Evolutionary conservation across 1,140 invertebrate species (phyloP).

Genomic region (Heliconius congener): DNA sequence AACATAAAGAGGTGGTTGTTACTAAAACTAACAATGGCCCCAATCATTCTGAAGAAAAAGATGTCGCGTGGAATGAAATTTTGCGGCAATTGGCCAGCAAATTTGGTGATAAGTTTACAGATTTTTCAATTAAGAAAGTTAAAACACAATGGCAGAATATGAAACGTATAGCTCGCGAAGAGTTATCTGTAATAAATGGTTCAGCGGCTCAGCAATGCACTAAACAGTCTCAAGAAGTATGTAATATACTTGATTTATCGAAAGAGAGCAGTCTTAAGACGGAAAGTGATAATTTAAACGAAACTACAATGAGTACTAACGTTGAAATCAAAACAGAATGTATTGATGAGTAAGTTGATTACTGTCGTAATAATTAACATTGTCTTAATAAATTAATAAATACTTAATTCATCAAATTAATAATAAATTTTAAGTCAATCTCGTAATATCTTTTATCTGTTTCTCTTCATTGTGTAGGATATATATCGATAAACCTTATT

Average conservation of each 20-base stretch:
- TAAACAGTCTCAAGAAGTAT: slow-evolving; percentile 66
- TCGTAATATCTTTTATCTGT: too few species aligned
- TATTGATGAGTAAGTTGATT: slow-evolving; percentile 69
- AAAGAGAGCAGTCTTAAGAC: slow-evolving; percentile 58
- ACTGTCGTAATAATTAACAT: not conserved
- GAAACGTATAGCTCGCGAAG: slow-evolving; percentile 75
- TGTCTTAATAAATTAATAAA: too few species aligned
- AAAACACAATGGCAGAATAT: slow-evolving; percentile 79
- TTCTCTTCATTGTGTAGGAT: too few species aligned
- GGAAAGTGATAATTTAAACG: slow-evolving; percentile 47
- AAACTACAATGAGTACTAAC: slow-evolving; percentile 56
- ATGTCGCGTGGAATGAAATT: slow-evolving; percentile 76
- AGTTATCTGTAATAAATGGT: slow-evolving; percentile 62
- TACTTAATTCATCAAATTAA: too few species aligned
- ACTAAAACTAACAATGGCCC: slow-evolving; percentile 68
- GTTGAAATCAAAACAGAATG: slow-evolving; percentile 72
- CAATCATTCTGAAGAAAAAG: slow-evolving; percentile 70
- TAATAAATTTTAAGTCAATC: too few species aligned
- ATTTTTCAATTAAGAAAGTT: slow-evolving; percentile 71
- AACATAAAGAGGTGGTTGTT: slow-evolving; percentile 66
- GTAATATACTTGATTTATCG: slow-evolving; percentile 65
- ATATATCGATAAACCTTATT: too few species aligned
- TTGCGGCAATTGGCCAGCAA: slow-evolving; percentile 56
- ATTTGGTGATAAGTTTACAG: slow-evolving; percentile 69
- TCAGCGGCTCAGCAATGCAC: slow-evolving; percentile 57